phyloP scores from a whole-genome alignment of 1,140 invertebrate species.

The Palaemon carinicauda region DNA sequence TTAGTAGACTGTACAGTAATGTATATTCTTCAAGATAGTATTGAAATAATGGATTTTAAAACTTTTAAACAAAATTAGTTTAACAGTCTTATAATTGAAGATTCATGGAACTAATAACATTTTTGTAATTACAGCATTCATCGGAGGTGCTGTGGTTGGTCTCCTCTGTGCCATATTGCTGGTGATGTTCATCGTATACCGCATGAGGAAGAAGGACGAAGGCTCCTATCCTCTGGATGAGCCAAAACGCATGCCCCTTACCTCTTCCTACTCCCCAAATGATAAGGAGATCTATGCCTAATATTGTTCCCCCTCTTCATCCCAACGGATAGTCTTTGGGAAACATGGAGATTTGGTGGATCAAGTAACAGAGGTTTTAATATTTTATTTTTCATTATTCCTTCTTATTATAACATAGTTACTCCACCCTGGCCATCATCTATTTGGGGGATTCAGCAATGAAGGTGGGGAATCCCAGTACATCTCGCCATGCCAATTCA shows the following conservation, averaged over 20 bases:
- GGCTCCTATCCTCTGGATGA: slow-evolving; percentile 98
- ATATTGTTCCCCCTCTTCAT: not conserved
- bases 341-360: too few relatives aligned
- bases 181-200: slow-evolving; percentile 99
- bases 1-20: too few relatives aligned
- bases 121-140: slow-evolving; percentile 80
- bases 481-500: not conserved
- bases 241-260: slow-evolving; percentile 89
- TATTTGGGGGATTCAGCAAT: too few relatives aligned
- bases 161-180: slow-evolving; percentile 96
- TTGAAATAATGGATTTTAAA: not conserved
- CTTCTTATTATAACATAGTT: too few relatives aligned
- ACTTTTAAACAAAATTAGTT: too few relatives aligned
- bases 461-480: not conserved
- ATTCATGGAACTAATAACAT: too few relatives aligned
- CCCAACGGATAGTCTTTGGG: too few relatives aligned
- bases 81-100: too few relatives aligned
- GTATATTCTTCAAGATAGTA: too few relatives aligned
- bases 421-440: too few relatives aligned
- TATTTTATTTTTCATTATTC: too few relatives aligned
- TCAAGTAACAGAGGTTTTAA: too few relatives aligned
- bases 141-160: slow-evolving; percentile 97
- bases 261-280: slow-evolving; percentile 77
- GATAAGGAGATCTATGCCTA: slow-evolving; percentile 61
- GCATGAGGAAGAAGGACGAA: slow-evolving; percentile 99